phyloP scores from a whole-genome alignment of 1,140 invertebrate genomes.

The Brachionus sp. region DNA sequence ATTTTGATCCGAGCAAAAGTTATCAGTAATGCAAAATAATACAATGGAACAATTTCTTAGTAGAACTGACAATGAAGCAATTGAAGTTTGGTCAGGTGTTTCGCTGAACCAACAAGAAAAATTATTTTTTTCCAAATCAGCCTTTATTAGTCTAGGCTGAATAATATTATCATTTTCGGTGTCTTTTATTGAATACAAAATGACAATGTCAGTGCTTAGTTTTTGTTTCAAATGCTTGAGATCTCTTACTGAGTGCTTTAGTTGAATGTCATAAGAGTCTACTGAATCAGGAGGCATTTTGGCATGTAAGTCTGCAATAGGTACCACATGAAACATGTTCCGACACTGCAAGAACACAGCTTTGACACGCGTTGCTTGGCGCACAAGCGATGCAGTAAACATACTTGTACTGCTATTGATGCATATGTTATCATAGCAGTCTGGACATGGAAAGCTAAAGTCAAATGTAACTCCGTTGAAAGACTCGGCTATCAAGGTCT shows the following conservation, averaged over 20 bases:
- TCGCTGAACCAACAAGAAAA: conserved; percentile 50
- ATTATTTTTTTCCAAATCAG: conserved; percentile 49
- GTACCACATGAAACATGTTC: conserved; percentile 57
- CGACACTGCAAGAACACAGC: conserved; percentile 58
- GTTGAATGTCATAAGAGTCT: conserved; percentile 54
- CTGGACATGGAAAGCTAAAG: conserved; percentile 54
- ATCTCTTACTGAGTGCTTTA: conserved; percentile 52
- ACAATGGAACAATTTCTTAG: conserved; percentile 48
- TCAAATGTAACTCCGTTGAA: conserved; percentile 57
- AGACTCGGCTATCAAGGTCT: conserved; percentile 55
- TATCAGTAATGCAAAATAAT: conserved; percentile 52
- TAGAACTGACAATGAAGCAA: conserved; percentile 24
- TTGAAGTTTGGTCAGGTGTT: not conserved
- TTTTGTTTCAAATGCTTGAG: conserved; percentile 52
- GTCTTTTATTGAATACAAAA: conserved; percentile 50
- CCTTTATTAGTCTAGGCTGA: conserved; percentile 48
- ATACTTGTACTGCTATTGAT: conserved; percentile 50
- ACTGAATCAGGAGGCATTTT: conserved; percentile 49
- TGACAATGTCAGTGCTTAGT: conserved; percentile 51
- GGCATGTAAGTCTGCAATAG: conserved; percentile 55
- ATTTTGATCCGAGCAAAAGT: conserved; percentile 52
- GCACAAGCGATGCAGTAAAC: conserved; percentile 53
- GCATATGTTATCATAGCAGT: conserved; percentile 50
- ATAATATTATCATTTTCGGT: conserved; percentile 45
- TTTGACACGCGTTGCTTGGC: conserved; percentile 51